These are phyloP conservation scores for Trachops cirrhosus DNA, from an alignment of 2,797 vertebrate genomes.

Conservation along the genomic window DNA sequence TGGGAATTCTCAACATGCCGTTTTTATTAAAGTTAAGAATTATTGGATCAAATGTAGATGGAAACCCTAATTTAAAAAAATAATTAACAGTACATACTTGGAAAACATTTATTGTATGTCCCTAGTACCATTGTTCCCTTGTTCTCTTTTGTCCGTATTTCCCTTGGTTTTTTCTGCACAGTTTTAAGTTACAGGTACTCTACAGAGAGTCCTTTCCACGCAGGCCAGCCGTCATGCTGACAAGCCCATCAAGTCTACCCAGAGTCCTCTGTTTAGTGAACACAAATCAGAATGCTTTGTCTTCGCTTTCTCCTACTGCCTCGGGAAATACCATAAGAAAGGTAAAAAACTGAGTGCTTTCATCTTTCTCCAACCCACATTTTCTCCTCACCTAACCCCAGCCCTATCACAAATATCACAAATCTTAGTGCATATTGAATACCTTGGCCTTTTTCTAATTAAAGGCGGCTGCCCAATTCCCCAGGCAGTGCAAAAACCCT, in stretches of 20 bases:
- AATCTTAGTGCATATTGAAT: constrained; percentile 27
- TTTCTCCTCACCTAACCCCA: neutral
- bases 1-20: constrained; percentile 72
- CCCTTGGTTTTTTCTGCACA: constrained; percentile 68
- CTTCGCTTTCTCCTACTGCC: constrained; percentile 9
- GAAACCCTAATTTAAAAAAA: constrained; percentile 73
- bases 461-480: constrained; percentile 27
- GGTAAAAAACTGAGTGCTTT: neutral
- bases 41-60: constrained; percentile 74
- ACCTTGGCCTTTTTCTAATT: constrained; percentile 58
- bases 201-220: neutral
- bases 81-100: constrained; percentile 65
- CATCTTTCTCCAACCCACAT: neutral
- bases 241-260: neutral
- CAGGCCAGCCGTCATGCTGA: neutral
- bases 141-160: too few relatives aligned
- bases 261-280: neutral
- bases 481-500: constrained; percentile 22
- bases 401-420: neutral
- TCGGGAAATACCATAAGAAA: constrained; percentile 16
- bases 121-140: constrained; percentile 43
- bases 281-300: neutral
- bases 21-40: constrained; percentile 78
- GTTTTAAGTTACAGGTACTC: constrained; percentile 58
- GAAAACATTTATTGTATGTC: constrained; percentile 70